These are phyloP conservation scores for Thera obeliscata DNA, from an alignment of 2,888 invertebrate genomes.

Conservation along the genomic window DNA sequence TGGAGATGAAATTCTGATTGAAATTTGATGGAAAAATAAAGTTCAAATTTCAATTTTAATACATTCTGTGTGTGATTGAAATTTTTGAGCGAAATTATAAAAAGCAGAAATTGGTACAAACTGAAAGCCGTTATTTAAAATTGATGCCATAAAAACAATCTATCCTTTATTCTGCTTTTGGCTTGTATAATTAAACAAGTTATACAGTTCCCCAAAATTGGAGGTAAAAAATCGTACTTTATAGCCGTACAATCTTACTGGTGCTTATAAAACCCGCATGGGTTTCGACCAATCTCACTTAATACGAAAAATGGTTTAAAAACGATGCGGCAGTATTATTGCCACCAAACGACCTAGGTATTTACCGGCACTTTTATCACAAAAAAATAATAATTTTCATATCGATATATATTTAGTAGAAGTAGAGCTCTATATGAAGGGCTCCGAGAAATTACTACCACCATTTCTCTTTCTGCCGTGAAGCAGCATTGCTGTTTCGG, in stretches of 20 bases:
- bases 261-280: no score
- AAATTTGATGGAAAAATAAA: slow-evolving; percentile 20
- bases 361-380: no score
- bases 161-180: neutral
- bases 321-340: no score
- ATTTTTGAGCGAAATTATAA: neutral
- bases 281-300: no score
- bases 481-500: no score
- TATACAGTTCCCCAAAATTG: neutral
- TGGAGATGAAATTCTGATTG: slow-evolving; percentile 18
- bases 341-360: no score
- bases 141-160: neutral
- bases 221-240: neutral
- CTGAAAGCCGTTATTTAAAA: neutral
- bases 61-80: neutral
- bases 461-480: no score
- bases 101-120: neutral
- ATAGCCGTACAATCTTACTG: neutral
- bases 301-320: no score
- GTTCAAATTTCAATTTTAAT: slow-evolving; percentile 18
- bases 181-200: neutral
- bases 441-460: no score
- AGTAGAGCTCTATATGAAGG: no score
- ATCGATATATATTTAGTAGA: no score
- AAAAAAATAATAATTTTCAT: no score